Percentiles rank a stretch among this genome's conserved stretches.
Evolutionary conservation across 2,888 invertebrate genomes (phyloP).

Genomic region (Ormyrus thymus): DNA sequence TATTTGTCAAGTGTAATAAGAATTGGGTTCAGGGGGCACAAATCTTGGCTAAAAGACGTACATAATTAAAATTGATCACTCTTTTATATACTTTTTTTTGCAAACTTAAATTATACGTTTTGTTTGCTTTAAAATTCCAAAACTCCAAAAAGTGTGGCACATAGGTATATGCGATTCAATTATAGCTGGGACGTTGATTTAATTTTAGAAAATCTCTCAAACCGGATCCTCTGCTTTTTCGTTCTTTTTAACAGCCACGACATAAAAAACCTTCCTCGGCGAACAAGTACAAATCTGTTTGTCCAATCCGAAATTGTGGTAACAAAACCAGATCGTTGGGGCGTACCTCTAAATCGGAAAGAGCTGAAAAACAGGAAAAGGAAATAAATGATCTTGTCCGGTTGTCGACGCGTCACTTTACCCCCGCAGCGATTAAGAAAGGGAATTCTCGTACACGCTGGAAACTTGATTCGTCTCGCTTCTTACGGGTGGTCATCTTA

Average conservation of each 20-base stretch:
- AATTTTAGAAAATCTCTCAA: too few species aligned
- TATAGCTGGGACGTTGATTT: too few species aligned
- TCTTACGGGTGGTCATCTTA: slow-evolving; percentile 50
- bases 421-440: slow-evolving; percentile 20
- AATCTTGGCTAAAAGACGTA: too few species aligned
- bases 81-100: too few species aligned
- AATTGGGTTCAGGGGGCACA: too few species aligned
- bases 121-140: too few species aligned
- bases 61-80: too few species aligned
- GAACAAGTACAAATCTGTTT: slow-evolving; percentile 6
- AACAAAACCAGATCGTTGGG: neutral
- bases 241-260: neutral
- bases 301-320: too few species aligned
- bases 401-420: slow-evolving; percentile 28
- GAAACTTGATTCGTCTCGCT: slow-evolving; percentile 41
- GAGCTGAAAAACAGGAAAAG: slow-evolving; percentile 10
- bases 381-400: slow-evolving; percentile 44
- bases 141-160: too few species aligned
- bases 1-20: too few species aligned
- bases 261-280: neutral
- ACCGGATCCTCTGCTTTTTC: neutral
- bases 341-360: slow-evolving; percentile 15
- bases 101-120: too few species aligned
- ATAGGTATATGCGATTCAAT: too few species aligned
- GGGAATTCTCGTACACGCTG: slow-evolving; percentile 17